Evolutionary conservation across 2,797 vertebrate species (phyloP), one percentile per base, ranked within the genome.

Genomic region (Acanthurus leucopareius): DNA sequence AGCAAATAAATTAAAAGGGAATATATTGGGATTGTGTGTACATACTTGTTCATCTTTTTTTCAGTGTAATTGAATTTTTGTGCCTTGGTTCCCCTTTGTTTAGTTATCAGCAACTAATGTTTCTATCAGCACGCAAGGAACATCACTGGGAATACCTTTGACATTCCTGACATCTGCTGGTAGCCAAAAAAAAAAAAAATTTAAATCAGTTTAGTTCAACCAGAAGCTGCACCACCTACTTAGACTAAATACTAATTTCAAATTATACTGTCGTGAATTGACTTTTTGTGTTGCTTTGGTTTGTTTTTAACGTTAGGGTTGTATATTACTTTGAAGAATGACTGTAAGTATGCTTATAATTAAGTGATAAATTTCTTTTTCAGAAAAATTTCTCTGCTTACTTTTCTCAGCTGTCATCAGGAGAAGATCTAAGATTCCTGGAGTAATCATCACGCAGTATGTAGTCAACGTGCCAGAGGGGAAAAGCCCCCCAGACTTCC

Each of bases 401-500:
- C 5, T 85, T 54, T 66, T 15, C 85, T 73, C 52, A 95, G 94
- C 76, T 28, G 32, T 51, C 42, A 86, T 92, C 54, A 90, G 88
- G 35, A 96, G 84, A 92, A 96, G 91, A 90, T 96, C 96, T 20
- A 88, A 93, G 57, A 56, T 91, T 67, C 93, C 95, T 0, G 97
- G 97, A 13, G 96, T 97, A 73, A 75, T 90, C 3, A 89, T 97
- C 78, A 94, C 89, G 1, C 96, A 96, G 80, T 94, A 93, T 86
- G 87, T 91, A 54, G 86, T 91, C 4, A 70, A 93, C 6, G 35
- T 98, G 45, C 97, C 97, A 0, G 60, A 94, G 42, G 97, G 96
- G 15, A 95, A 94, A 89, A 96, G 92, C 65, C 89, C 77, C 0
- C 97, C 97, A 6, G 96, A 96, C 86, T 97, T 98, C 72, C 85